phyloP scores from a whole-genome alignment of 2,113 vertebrate species.

The Corvus cornix region DNA sequence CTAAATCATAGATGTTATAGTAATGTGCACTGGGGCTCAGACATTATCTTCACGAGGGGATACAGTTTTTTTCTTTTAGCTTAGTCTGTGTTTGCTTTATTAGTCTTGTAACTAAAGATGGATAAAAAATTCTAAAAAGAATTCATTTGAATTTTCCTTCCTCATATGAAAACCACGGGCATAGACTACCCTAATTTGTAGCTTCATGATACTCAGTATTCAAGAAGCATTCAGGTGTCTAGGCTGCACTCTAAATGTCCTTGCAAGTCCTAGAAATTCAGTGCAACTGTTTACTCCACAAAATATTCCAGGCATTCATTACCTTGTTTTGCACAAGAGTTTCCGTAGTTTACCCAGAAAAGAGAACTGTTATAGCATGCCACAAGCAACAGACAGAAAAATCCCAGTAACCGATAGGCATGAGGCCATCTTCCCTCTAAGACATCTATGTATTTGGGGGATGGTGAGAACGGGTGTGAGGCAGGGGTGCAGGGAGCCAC shows the following conservation, averaged over 20 bases:
- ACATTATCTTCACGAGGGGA: not conserved
- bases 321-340: not conserved
- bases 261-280: not conserved
- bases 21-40: not conserved
- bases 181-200: not conserved
- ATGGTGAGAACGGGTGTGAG: not conserved
- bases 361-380: not conserved
- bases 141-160: not conserved
- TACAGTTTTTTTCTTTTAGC: not conserved
- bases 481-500: not conserved
- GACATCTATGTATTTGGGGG: not conserved
- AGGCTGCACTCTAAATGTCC: not conserved
- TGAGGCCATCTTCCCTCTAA: rapidly evolving
- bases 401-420: not conserved
- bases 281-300: not conserved
- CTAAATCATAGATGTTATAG: not conserved
- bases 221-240: not conserved
- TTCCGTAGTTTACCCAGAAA: not conserved
- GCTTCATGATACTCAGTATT: not conserved
- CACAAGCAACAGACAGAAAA: not conserved
- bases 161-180: not conserved
- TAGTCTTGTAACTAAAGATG: not conserved
- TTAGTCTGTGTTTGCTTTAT: not conserved
- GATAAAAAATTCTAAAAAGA: not conserved
- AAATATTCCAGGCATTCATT: not conserved